These are phyloP conservation scores for Pteruthius melanotis DNA, from an alignment of 2,113 vertebrate species.

Conservation along the genomic window DNA sequence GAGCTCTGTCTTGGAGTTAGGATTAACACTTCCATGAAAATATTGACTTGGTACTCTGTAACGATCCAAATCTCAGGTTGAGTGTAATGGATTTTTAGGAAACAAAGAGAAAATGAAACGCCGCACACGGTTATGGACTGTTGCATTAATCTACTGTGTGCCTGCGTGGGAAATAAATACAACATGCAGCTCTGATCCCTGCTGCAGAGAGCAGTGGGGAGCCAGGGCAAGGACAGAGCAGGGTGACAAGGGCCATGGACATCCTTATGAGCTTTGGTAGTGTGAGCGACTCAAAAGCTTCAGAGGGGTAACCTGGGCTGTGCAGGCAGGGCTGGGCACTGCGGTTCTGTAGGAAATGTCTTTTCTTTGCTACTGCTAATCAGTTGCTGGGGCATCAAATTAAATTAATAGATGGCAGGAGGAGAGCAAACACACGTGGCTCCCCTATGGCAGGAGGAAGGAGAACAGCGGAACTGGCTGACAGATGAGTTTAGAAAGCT, in stretches of 20 bases:
- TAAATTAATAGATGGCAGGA: constrained; percentile 10
- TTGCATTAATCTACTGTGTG: background rate
- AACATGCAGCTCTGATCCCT: background rate
- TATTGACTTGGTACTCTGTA: background rate
- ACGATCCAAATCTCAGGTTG: background rate
- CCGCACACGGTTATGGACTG: background rate
- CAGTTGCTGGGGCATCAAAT: background rate
- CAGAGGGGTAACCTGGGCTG: background rate
- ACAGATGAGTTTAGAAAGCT: constrained; percentile 36
- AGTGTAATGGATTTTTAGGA: background rate
- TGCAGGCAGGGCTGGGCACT: background rate
- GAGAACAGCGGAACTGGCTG: background rate
- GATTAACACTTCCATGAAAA: background rate
- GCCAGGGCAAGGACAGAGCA: background rate
- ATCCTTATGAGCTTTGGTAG: background rate
- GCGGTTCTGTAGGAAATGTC: background rate
- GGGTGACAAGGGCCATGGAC: background rate
- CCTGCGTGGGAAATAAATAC: background rate
- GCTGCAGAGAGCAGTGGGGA: background rate
- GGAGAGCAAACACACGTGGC: background rate
- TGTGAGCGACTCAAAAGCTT: background rate
- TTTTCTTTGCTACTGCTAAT: background rate
- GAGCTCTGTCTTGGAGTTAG: background rate
- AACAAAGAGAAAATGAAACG: background rate
- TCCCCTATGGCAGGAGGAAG: background rate